Conservation (phyloP, 1,140 invertebrate genomes). For the Formica selysi region DNA sequence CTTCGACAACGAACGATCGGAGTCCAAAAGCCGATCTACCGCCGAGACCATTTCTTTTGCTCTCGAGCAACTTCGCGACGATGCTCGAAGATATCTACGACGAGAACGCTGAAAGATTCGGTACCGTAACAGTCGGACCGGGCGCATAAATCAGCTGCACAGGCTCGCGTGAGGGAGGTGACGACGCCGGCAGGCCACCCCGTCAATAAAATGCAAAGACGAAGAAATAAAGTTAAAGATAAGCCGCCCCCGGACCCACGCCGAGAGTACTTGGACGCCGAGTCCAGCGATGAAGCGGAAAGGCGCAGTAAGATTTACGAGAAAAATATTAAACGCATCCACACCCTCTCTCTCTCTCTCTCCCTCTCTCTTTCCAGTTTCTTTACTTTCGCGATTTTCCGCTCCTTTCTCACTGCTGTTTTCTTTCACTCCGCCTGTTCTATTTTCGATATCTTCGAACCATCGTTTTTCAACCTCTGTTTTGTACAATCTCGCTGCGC, state of each 20-base stretch:
- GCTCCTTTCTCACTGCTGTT: not conserved
- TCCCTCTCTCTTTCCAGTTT: not conserved
- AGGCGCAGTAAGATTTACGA: conserved; percentile 80
- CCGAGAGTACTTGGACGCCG: conserved; percentile 83
- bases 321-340: conserved; percentile 80
- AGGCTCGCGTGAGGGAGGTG: conserved; percentile 63
- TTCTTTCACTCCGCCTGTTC: not conserved
- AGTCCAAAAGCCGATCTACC: conserved; percentile 66
- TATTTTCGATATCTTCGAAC: conserved; percentile 30
- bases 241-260: conserved; percentile 77
- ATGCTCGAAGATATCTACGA: conserved; percentile 69
- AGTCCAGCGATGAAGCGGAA: conserved; percentile 80
- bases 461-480: conserved; percentile 23
- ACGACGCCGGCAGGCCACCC: conserved; percentile 65
- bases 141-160: conserved; percentile 74
- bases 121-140: conserved; percentile 67
- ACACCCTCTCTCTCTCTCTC: not conserved
- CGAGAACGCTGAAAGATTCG: conserved; percentile 54
- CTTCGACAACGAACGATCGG: conserved; percentile 69
- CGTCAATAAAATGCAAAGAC: conserved; percentile 82
- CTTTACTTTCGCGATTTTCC: conserved; percentile 27
- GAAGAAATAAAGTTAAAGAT: conserved; percentile 78
- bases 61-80: conserved; percentile 59
- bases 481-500: conserved; percentile 18
- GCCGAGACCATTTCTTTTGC: conserved; percentile 29